Evolutionary conservation across 2,888 invertebrate species (phyloP).

Genomic region (Stegana nigrithorax): DNA sequence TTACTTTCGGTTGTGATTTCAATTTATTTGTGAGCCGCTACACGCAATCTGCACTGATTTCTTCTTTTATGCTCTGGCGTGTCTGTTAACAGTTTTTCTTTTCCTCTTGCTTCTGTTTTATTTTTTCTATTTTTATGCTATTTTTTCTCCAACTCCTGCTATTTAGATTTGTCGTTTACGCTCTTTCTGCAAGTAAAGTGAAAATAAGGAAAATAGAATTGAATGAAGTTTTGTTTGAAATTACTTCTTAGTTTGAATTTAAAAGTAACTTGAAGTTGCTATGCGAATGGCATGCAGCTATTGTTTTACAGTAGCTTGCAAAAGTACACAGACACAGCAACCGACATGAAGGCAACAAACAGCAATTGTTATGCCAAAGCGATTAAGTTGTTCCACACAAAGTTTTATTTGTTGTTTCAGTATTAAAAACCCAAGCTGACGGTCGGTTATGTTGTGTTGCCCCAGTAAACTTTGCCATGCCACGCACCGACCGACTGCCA

Average conservation of each 20-base stretch:
- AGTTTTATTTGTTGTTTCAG: constrained; percentile 26
- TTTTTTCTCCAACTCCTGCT: background rate
- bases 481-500: too few relatives aligned
- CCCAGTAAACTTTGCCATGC: too few relatives aligned
- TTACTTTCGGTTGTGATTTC: background rate
- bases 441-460: too few relatives aligned
- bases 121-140: background rate
- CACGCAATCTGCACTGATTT: too few relatives aligned
- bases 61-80: too few relatives aligned
- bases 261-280: constrained; percentile 39
- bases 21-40: background rate
- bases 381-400: constrained; percentile 45
- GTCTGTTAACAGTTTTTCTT: too few relatives aligned
- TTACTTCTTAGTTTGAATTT: constrained; percentile 50
- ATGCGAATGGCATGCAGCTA: constrained; percentile 11
- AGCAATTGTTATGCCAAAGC: constrained; percentile 34
- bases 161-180: background rate
- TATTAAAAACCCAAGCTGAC: constrained; percentile 50
- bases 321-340: too few relatives aligned
- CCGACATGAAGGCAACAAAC: too few relatives aligned
- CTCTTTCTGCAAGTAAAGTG: constrained; percentile 24
- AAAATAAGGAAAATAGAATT: constrained; percentile 34
- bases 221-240: constrained; percentile 36
- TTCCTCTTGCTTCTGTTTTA: too few relatives aligned
- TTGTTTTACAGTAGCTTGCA: constrained; percentile 19